Evolutionary conservation across 92 coral and sea anemone genomes (phyloP).

Genomic region (Ricordea florida): DNA sequence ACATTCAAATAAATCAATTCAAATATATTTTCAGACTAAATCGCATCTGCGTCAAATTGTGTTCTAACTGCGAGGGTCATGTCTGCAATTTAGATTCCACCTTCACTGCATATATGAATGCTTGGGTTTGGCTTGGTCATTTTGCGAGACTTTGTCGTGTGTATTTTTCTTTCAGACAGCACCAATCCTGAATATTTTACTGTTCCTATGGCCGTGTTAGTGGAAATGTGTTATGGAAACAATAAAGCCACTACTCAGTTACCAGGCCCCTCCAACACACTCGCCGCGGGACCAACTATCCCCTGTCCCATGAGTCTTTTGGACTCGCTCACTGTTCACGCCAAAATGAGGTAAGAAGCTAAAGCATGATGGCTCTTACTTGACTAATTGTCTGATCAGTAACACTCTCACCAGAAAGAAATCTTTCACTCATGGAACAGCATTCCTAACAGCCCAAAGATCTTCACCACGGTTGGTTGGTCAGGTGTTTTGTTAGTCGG

Average conservation of each 20-base stretch:
- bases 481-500: neutral
- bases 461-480: neutral
- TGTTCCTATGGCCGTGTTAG: conserved; percentile 79
- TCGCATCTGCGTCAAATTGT: too few species aligned
- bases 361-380: neutral
- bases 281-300: conserved; percentile 82
- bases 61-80: too few species aligned
- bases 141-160: too few species aligned
- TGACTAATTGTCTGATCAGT: too few species aligned
- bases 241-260: conserved; percentile 69
- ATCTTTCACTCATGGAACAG: neutral
- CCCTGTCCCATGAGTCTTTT: conserved; percentile 92
- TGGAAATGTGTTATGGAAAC: conserved; percentile 89
- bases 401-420: too few species aligned
- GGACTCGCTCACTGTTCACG: conserved; percentile 91
- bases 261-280: conserved; percentile 90
- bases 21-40: too few species aligned
- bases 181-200: conserved; percentile 79
- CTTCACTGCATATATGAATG: too few species aligned
- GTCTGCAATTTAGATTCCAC: too few species aligned
- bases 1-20: too few species aligned
- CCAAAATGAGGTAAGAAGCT: conserved; percentile 87
- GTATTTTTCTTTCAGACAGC: conserved; percentile 62
- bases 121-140: too few species aligned
- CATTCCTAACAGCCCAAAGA: neutral